phyloP scores from a whole-genome alignment of 1,140 invertebrate genomes.

The Drosophila subobscura region DNA sequence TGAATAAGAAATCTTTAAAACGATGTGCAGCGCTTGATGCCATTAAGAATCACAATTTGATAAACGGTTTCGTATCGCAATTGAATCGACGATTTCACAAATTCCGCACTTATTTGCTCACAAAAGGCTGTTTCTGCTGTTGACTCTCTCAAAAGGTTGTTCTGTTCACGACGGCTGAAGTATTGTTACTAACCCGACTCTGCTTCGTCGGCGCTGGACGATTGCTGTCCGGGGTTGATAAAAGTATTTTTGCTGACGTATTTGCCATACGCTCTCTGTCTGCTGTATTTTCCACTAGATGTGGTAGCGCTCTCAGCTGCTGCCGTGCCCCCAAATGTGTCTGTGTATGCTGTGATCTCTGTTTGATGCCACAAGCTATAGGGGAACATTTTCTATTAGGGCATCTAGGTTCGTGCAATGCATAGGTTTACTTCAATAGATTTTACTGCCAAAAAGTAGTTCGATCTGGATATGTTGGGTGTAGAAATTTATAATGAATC shows the following conservation, averaged over 20 bases:
- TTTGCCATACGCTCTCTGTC: neutral
- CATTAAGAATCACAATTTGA: constrained; percentile 64
- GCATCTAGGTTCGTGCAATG: too few relatives aligned
- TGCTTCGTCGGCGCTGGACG: constrained; percentile 42
- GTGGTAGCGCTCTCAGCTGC: constrained; percentile 24
- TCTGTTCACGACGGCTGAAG: constrained; percentile 69
- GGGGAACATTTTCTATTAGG: neutral
- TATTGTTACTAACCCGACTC: constrained; percentile 71
- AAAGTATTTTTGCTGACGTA: constrained; percentile 46
- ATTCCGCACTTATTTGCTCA: constrained; percentile 58
- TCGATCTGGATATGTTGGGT: neutral
- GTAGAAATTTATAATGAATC: neutral
- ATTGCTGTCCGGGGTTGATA: constrained; percentile 32
- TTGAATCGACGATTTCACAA: constrained; percentile 60
- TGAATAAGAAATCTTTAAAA: constrained; percentile 77
- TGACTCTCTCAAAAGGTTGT: constrained; percentile 59
- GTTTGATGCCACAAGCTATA: constrained; percentile 5
- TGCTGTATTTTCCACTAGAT: constrained; percentile 6
- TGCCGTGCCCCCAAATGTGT: constrained; percentile 61
- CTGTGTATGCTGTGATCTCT: constrained; percentile 14
- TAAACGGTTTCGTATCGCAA: constrained; percentile 5
- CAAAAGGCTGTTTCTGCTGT: constrained; percentile 23
- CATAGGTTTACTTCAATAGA: neutral
- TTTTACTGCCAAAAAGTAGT: neutral
- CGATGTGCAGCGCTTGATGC: constrained; percentile 70